Conservation (phyloP, 2,888 invertebrate genomes). For the Orthosia incerta region DNA sequence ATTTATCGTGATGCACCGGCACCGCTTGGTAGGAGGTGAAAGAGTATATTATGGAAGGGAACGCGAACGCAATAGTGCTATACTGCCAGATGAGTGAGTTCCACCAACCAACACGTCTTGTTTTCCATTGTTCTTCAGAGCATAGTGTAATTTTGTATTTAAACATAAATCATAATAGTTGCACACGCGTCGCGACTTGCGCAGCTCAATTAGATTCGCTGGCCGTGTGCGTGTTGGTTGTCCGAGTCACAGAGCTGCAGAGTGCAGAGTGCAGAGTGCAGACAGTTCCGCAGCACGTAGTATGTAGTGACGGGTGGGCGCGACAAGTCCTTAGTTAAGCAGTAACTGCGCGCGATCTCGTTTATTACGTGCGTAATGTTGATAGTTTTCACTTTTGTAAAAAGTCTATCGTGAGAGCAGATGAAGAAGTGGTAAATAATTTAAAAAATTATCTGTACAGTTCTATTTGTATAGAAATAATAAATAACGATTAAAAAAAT, state of each 20-base stretch:
- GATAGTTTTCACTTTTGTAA: constrained; percentile 92
- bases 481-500: constrained; percentile 91
- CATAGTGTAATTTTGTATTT: constrained; percentile 74
- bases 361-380: constrained; percentile 88
- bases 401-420: constrained; percentile 90
- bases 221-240: constrained; percentile 51
- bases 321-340: constrained; percentile 62
- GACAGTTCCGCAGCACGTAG: constrained; percentile 45
- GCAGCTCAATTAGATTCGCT: constrained; percentile 65
- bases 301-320: constrained; percentile 54
- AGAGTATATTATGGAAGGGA: constrained; percentile 69
- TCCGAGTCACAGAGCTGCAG: too few relatives aligned
- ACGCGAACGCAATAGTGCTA: constrained; percentile 67
- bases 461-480: constrained; percentile 92
- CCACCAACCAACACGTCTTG: constrained; percentile 68
- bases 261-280: too few relatives aligned
- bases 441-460: constrained; percentile 91
- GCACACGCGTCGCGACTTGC: constrained; percentile 56
- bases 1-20: constrained; percentile 63
- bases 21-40: constrained; percentile 70
- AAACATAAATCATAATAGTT: constrained; percentile 65
- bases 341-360: constrained; percentile 83
- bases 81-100: constrained; percentile 73
- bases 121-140: constrained; percentile 75
- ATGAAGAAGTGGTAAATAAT: constrained; percentile 90